Evolutionary conservation across 1,140 invertebrate genomes (phyloP).

Genomic region (Diprion similis): DNA sequence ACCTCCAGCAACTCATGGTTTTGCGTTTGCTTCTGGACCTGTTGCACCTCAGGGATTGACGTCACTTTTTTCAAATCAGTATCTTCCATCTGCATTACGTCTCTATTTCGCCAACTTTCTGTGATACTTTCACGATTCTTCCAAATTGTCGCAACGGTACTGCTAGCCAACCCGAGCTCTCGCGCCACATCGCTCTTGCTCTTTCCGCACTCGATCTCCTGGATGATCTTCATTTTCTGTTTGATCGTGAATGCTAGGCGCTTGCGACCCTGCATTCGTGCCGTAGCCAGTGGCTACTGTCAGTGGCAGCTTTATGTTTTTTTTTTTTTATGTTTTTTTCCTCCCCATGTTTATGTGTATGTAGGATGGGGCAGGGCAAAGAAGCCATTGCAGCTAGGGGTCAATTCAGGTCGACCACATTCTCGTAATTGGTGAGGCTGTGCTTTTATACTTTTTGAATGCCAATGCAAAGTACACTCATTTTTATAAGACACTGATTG

Average conservation of each 20-base stretch:
- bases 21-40: slow-evolving; percentile 55
- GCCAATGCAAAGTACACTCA: background rate
- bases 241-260: slow-evolving; percentile 68
- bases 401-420: slow-evolving; percentile 4
- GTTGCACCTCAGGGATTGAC: slow-evolving; percentile 29
- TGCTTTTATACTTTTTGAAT: background rate
- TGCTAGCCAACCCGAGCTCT: slow-evolving; percentile 65
- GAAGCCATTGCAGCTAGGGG: slow-evolving; percentile 6
- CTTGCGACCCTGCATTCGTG: slow-evolving; percentile 65
- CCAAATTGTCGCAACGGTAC: slow-evolving; percentile 68
- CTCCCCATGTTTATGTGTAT: slow-evolving; percentile 26
- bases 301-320: slow-evolving; percentile 30
- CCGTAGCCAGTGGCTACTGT: slow-evolving; percentile 42
- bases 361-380: slow-evolving; percentile 21
- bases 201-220: slow-evolving; percentile 67
- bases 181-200: slow-evolving; percentile 68
- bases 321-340: background rate
- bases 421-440: slow-evolving; percentile 2
- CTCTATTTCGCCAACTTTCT: slow-evolving; percentile 59
- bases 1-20: slow-evolving; percentile 61
- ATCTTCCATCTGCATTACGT: slow-evolving; percentile 52
- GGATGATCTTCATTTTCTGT: slow-evolving; percentile 70
- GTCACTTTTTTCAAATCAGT: slow-evolving; percentile 3
- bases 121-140: slow-evolving; percentile 66
- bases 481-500: background rate